Percentiles rank a stretch among this genome's conserved stretches.
Conservation (phyloP, 2,888 invertebrate genomes). For the Sacculina carcini region DNA sequence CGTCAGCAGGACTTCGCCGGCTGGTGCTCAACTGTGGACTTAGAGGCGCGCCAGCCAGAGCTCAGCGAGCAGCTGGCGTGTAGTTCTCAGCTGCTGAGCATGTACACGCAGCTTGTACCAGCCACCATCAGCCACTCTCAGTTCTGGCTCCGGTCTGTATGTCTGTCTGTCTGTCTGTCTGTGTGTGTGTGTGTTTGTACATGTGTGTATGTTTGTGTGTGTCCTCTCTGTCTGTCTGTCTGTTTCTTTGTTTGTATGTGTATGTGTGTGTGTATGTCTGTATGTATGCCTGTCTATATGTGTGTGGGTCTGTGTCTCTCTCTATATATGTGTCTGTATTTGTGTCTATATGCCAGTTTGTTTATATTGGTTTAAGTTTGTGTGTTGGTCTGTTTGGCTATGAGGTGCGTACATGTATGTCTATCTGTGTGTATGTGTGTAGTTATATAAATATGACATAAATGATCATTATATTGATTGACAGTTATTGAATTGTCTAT, state of each 20-base stretch:
- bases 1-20: slow-evolving; percentile 29
- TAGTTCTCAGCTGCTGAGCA: slow-evolving; percentile 30
- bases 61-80: slow-evolving; percentile 32
- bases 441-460: no score
- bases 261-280: neutral
- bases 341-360: no score
- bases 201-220: neutral
- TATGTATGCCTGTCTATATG: neutral
- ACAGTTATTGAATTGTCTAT: no score
- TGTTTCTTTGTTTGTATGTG: neutral
- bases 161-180: neutral
- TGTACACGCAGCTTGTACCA: slow-evolving; percentile 41
- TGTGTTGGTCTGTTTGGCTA: no score
- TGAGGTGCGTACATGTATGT: no score
- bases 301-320: neutral
- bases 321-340: neutral
- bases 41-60: slow-evolving; percentile 24
- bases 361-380: no score
- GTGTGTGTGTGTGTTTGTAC: neutral
- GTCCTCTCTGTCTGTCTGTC: neutral
- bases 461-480: no score
- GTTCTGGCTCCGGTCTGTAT: neutral
- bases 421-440: no score
- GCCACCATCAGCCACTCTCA: slow-evolving; percentile 21
- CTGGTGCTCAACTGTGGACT: slow-evolving; percentile 31